Base-by-base conservation (phyloP, 2,113 vertebrate genomes). In the Ageneiosus marmoratus region DNA sequence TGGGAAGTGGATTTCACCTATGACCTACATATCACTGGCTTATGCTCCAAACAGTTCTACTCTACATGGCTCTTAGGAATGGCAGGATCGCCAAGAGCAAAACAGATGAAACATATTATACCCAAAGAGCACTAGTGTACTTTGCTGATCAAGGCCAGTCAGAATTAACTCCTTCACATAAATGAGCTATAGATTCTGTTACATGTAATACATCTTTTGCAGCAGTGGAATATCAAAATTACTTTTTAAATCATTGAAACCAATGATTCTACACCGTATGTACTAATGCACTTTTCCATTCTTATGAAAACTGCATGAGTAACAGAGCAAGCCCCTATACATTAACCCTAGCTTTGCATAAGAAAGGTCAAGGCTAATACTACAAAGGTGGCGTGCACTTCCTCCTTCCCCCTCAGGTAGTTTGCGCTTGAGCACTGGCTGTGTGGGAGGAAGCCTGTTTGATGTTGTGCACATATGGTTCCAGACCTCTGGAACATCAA, bases 391-490 rank as follows among this genome's bases (percentile, higher is more conserved):
- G 72, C 86, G 79, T 55, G 46, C 55, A 63, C 83, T 89, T 90
- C 89, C 89, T 89, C 84, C 72, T 89, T 92, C 90, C 90, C 78
- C 85, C 76, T 90, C 82, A 89, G 91, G 90, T 91, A 88, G 89
- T 79, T 65, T 80, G 55, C 24, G 70, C 62, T 86, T 50, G 56
- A 48, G 83, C 41, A 77, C 41, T 84, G 81, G 65, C 70, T 22
- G 53, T 82, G 84, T 79, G 72, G 74, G 75, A 77, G 48, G 62
- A 74, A 80, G 87, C 74, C 83, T 63, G 84, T 89, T 90, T 88
- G 83, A 89, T 89, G 87, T 89, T 48, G 78, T 84, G 74, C 46
- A 80, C 75, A 89, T 89, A 87, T 84, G 87, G 83, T 80, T 87
- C 85, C 55, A 73, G 83, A 82, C 86, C 81, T 89, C 70, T 87